Conservation (phyloP, 2,797 vertebrate species). For the Anabacerthia variegaticeps region DNA sequence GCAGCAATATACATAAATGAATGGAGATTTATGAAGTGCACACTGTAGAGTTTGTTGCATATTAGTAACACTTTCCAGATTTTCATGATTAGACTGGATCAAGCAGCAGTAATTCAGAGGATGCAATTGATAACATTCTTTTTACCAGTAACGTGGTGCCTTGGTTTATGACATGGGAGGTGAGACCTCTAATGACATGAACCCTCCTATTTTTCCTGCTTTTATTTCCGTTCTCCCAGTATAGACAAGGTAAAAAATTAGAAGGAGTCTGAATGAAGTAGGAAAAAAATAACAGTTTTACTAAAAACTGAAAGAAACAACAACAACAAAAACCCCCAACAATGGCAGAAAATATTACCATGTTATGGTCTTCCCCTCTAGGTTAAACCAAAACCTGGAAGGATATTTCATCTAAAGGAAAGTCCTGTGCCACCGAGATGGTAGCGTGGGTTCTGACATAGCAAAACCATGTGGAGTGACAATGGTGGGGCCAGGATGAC, state of each 20-base stretch:
- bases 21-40: not conserved
- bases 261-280: not conserved
- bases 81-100: not conserved
- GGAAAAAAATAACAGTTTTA: not conserved
- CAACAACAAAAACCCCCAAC: not conserved
- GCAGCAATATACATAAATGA: not conserved
- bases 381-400: not conserved
- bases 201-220: not conserved
- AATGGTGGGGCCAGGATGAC: not conserved
- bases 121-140: not conserved
- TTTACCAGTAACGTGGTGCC: not conserved
- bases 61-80: not conserved
- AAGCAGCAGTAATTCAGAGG: not conserved
- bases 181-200: not conserved
- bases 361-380: not conserved
- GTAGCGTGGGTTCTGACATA: not conserved
- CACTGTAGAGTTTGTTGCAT: not conserved
- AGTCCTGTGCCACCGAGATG: not conserved
- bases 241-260: not conserved
- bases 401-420: not conserved
- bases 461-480: not conserved
- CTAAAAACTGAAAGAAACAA: not conserved
- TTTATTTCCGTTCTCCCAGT: not conserved
- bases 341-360: not conserved
- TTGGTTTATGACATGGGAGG: not conserved